Evolutionary conservation across 1,140 invertebrate species (phyloP).

Genomic region (Bombus confusus): DNA sequence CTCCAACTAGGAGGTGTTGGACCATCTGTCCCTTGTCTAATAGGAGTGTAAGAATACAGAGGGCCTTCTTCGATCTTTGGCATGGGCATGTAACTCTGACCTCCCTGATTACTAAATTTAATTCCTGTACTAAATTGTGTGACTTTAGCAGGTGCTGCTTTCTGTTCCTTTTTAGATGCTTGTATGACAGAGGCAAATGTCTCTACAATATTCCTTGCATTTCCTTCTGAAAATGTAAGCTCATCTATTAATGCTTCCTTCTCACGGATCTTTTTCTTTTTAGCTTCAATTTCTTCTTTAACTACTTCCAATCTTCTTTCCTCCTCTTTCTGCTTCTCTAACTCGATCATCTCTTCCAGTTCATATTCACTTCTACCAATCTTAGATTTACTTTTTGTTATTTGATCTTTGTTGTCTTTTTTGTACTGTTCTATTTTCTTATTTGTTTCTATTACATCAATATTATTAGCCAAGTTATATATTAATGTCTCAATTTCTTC

Average conservation of each 20-base stretch:
- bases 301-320: conserved; percentile 85
- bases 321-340: conserved; percentile 90
- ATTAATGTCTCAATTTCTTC: conserved; percentile 96
- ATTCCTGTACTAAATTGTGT: conserved; percentile 92
- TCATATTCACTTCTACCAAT: conserved; percentile 89
- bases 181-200: conserved; percentile 89
- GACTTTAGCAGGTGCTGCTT: conserved; percentile 80
- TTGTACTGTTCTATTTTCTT: conserved; percentile 97
- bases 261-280: conserved; percentile 91
- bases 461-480: conserved; percentile 95
- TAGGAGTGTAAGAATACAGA: conserved; percentile 87
- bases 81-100: conserved; percentile 85
- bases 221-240: conserved; percentile 94
- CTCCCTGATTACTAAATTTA: conserved; percentile 86
- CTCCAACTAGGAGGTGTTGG: conserved; percentile 87
- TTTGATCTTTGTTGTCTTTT: conserved; percentile 95
- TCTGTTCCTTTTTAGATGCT: conserved; percentile 86
- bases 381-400: conserved; percentile 92
- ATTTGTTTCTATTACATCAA: conserved; percentile 95
- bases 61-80: conserved; percentile 90
- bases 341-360: conserved; percentile 93
- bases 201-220: conserved; percentile 94
- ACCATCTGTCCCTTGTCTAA: conserved; percentile 86
- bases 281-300: conserved; percentile 88
- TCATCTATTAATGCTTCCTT: conserved; percentile 97